phyloP scores from a whole-genome alignment of 2,888 invertebrate genomes.

The Microdon myrmicae region DNA sequence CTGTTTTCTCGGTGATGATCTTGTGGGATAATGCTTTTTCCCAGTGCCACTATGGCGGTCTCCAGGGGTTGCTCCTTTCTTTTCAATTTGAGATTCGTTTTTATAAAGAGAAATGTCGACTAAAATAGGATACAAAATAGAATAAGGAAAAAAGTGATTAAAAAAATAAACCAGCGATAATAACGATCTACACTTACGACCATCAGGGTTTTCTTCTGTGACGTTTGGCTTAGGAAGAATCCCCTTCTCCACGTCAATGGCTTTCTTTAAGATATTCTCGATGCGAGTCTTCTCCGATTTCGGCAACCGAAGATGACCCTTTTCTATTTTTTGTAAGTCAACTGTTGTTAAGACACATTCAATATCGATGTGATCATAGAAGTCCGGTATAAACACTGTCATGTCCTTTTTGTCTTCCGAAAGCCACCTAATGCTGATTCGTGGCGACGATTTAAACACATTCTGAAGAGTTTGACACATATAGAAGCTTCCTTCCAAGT shows the following conservation, averaged over 20 bases:
- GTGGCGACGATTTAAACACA: slow-evolving; percentile 84
- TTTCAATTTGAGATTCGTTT: slow-evolving; percentile 83
- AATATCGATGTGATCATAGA: slow-evolving; percentile 90
- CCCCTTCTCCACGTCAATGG: slow-evolving; percentile 83
- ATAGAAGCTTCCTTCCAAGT: slow-evolving; percentile 87
- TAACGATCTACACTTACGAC: slow-evolving; percentile 71
- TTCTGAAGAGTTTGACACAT: slow-evolving; percentile 92
- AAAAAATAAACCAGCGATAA: too few relatives aligned
- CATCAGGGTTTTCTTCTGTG: slow-evolving; percentile 87
- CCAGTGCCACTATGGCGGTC: slow-evolving; percentile 49
- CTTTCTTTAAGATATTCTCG: slow-evolving; percentile 84
- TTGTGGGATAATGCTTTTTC: slow-evolving; percentile 22
- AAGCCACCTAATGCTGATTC: slow-evolving; percentile 90
- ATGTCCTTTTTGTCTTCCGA: slow-evolving; percentile 71
- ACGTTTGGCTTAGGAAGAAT: slow-evolving; percentile 73
- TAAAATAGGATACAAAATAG: too few relatives aligned
- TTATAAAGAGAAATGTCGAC: slow-evolving; percentile 86
- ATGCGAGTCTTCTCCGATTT: slow-evolving; percentile 81
- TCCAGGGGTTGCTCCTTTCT: slow-evolving; percentile 57
- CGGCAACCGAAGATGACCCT: slow-evolving; percentile 77
- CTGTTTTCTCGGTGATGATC: slow-evolving; percentile 47
- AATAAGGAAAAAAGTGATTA: too few relatives aligned
- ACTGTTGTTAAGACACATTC: slow-evolving; percentile 90
- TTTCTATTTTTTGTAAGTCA: slow-evolving; percentile 78
- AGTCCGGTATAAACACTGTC: slow-evolving; percentile 85